These are phyloP conservation scores for Eulemur coronatus DNA, from an alignment of 2,797 vertebrate genomes.

Conservation along the genomic window DNA sequence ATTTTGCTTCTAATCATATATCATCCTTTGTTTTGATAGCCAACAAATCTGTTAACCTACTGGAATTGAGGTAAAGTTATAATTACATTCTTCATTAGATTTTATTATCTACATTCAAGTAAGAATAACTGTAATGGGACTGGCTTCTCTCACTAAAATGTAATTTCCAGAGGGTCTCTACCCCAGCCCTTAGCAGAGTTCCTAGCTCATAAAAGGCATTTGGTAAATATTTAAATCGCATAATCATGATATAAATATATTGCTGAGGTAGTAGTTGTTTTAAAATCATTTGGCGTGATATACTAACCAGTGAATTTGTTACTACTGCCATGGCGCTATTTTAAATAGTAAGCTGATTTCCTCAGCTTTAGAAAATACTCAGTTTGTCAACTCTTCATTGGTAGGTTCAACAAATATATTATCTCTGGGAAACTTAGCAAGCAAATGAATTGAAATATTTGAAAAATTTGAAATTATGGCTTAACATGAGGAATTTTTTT, in stretches of 20 bases:
- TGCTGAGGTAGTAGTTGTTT: background rate
- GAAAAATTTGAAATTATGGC: background rate
- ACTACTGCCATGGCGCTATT: background rate
- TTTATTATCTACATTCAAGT: slow-evolving; percentile 5
- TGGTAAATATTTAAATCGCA: background rate
- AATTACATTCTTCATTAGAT: slow-evolving; percentile 52
- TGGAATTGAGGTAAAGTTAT: slow-evolving; percentile 19
- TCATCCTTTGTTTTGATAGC: slow-evolving; percentile 27
- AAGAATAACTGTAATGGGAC: background rate
- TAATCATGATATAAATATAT: background rate
- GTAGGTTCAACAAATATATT: background rate
- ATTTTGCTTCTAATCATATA: background rate
- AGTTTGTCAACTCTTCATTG: background rate
- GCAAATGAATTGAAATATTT: background rate
- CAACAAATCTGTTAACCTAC: slow-evolving; percentile 38
- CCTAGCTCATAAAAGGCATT: background rate
- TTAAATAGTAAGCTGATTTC: background rate
- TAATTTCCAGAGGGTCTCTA: background rate
- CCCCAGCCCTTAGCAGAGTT: background rate
- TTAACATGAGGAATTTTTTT: background rate
- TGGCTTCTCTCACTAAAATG: background rate
- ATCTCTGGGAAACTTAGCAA: background rate
- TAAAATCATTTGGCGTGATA: background rate
- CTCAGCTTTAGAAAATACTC: background rate
- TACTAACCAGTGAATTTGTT: background rate